These are phyloP conservation scores for Trididemnum miniatum DNA, from an alignment of 23 tunicate genomes.

Conservation along the genomic window DNA sequence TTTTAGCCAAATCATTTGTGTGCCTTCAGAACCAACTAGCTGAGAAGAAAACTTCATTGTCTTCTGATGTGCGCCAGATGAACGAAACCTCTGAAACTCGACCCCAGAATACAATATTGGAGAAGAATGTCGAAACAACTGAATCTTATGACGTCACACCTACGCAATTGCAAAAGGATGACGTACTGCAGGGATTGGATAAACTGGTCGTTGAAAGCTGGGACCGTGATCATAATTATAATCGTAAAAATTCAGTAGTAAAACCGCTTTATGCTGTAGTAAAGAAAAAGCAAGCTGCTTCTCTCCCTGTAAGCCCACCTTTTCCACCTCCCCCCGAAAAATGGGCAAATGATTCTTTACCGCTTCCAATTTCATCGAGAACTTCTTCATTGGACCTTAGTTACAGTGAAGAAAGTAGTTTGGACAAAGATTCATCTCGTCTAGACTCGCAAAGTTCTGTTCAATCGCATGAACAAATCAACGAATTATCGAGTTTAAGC, in stretches of 20 bases:
- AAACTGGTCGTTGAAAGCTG: background rate
- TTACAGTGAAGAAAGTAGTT: background rate
- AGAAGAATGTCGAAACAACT: background rate
- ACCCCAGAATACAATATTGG: background rate
- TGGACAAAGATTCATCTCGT: background rate
- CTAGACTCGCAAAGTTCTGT: background rate
- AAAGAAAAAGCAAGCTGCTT: background rate
- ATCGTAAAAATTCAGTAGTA: background rate
- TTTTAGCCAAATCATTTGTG: constrained; percentile 30
- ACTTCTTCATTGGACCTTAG: background rate
- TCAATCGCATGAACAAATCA: background rate
- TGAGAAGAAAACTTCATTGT: background rate
- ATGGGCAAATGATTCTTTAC: background rate
- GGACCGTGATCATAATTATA: background rate
- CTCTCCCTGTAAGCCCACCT: background rate
- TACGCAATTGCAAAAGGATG: too few species aligned
- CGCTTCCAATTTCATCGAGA: background rate
- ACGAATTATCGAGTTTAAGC: background rate
- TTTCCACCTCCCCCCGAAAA: background rate
- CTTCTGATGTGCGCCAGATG: background rate
- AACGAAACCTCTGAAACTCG: background rate
- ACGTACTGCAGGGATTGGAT: background rate
- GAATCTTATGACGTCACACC: background rate
- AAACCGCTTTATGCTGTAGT: constrained; percentile 11
- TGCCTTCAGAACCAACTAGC: background rate